These are phyloP conservation scores for Spisula solida DNA, from an alignment of 2,888 invertebrate species.

Conservation along the genomic window DNA sequence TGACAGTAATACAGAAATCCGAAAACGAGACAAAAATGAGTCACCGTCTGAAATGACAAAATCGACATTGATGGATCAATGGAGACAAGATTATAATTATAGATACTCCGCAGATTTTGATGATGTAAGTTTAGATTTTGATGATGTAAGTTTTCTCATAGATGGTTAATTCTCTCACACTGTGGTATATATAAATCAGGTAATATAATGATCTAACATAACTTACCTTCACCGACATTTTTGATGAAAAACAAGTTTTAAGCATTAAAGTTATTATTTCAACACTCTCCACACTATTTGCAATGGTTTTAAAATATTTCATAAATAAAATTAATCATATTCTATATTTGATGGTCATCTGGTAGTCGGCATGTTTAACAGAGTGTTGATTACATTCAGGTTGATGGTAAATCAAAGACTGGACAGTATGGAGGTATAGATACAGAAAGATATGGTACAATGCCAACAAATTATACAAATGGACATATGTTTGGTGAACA, in stretches of 20 bases:
- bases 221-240: too few species aligned
- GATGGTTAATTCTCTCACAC: background rate
- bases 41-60: conserved; percentile 80
- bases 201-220: too few species aligned
- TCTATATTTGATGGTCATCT: too few species aligned
- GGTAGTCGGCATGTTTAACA: too few species aligned
- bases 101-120: conserved; percentile 84
- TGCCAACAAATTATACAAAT: conserved; percentile 88
- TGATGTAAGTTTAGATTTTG: conserved; percentile 82
- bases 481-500: conserved; percentile 58
- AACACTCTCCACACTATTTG: too few species aligned
- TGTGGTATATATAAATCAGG: too few species aligned
- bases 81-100: conserved; percentile 84
- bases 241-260: too few species aligned
- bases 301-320: too few species aligned
- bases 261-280: too few species aligned
- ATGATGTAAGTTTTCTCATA: conserved; percentile 73
- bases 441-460: conserved; percentile 93
- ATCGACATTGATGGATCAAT: conserved; percentile 84
- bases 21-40: conserved; percentile 83
- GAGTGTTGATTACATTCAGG: conserved; percentile 18
- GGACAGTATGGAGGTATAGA: conserved; percentile 85
- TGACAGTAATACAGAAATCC: conserved; percentile 84
- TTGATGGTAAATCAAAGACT: conserved; percentile 62
- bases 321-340: too few species aligned